A percentile compares a stretch with the other conserved stretches of the same genome.
phyloP scores from a whole-genome alignment of 2,797 vertebrate genomes.

The Epinephelus awoara region DNA sequence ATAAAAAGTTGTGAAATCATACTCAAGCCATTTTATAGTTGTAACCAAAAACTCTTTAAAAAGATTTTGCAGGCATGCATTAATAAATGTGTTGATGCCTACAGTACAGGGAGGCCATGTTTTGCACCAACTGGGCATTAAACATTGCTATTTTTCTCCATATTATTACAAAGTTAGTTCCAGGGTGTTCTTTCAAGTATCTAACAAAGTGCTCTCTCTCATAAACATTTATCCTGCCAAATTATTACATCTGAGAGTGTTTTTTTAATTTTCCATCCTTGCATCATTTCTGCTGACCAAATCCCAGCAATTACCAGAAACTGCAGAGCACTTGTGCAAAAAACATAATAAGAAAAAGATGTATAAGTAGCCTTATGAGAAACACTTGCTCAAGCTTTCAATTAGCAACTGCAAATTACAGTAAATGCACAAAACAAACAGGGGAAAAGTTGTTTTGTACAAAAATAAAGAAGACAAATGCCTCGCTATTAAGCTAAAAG shows the following conservation, averaged over 20 bases:
- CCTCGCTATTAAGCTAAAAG: background rate
- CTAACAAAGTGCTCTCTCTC: background rate
- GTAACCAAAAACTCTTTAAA: background rate
- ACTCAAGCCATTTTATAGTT: background rate
- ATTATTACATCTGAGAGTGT: constrained; percentile 1
- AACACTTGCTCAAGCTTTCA: background rate
- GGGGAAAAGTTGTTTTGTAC: too few relatives aligned
- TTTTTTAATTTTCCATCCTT: constrained; percentile 7
- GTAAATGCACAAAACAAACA: background rate
- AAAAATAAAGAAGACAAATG: background rate
- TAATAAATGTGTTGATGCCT: background rate
- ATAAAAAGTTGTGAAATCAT: background rate
- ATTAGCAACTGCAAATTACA: background rate
- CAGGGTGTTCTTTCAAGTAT: background rate
- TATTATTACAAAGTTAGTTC: background rate
- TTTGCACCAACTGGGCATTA: background rate
- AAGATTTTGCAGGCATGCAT: background rate
- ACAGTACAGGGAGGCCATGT: background rate
- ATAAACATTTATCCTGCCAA: background rate
- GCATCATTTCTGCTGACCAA: constrained; percentile 15
- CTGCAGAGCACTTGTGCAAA: background rate
- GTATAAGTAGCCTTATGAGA: background rate
- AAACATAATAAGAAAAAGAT: background rate
- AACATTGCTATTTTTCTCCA: background rate
- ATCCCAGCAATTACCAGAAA: constrained; percentile 15